Evolutionary conservation across 2,113 vertebrate genomes (phyloP).

Genomic region (Zosterops lateralis): DNA sequence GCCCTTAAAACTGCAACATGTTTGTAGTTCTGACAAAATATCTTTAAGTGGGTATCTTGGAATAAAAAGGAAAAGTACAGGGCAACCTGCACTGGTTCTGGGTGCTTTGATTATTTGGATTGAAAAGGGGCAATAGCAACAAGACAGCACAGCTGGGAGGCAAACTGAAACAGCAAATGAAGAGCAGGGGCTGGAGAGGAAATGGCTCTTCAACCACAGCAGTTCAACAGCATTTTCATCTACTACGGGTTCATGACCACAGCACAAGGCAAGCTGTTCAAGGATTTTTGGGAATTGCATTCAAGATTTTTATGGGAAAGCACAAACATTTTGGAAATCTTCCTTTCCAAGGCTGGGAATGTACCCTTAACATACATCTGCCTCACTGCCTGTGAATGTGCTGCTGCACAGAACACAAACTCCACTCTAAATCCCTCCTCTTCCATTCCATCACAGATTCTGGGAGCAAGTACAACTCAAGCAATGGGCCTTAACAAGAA

Average conservation of each 20-base stretch:
- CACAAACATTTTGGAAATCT: background rate
- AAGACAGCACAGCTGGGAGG: background rate
- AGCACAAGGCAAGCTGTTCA: background rate
- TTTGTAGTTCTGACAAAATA: background rate
- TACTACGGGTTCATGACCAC: rapidly evolving
- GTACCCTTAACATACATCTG: background rate
- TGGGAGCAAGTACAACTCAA: background rate
- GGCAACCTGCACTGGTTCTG: background rate
- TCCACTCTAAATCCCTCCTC: background rate
- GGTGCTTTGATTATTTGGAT: background rate
- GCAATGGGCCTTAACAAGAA: background rate
- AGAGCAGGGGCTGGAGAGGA: background rate
- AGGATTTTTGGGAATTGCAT: background rate
- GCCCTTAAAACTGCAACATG: background rate
- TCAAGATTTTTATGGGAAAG: background rate
- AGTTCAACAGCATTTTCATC: background rate
- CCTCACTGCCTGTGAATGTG: background rate
- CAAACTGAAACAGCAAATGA: background rate
- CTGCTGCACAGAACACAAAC: background rate
- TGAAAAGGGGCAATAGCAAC: background rate
- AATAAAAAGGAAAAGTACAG: background rate
- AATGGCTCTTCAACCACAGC: background rate
- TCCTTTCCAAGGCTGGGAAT: background rate
- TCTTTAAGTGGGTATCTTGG: background rate
- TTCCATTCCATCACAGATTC: background rate